Evolutionary conservation across 2,113 vertebrate species (phyloP).

Genomic region (Xiphias gladius): DNA sequence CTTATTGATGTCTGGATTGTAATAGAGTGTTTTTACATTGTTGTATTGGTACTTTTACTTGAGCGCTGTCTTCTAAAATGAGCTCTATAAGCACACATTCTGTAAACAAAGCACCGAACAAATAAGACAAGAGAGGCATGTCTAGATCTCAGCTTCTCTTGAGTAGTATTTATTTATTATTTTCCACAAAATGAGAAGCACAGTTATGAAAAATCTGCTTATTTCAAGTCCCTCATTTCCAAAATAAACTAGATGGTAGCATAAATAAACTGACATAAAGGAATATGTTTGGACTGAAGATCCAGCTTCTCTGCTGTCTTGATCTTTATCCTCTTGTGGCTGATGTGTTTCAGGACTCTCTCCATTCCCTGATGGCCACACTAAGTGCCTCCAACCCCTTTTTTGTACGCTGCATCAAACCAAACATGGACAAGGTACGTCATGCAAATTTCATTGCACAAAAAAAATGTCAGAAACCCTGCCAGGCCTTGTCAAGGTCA

Average conservation of each 20-base stretch:
- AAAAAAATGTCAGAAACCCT: conserved; percentile 45
- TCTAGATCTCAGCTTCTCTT: background rate
- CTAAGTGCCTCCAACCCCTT: conserved; percentile 93
- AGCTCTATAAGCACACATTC: background rate
- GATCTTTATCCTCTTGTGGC: conserved; percentile 28
- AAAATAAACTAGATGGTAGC: background rate
- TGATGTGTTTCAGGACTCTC: conserved; percentile 88
- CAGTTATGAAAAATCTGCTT: background rate
- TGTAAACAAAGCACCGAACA: no score
- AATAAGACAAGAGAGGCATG: no score
- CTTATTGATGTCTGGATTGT: background rate
- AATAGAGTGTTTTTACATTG: background rate
- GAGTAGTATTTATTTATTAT: background rate
- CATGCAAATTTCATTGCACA: conserved; percentile 54
- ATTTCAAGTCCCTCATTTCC: background rate
- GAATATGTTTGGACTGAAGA: background rate
- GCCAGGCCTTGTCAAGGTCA: conserved; percentile 70
- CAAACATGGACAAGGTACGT: conserved; percentile 92
- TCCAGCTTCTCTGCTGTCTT: background rate
- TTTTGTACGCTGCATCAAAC: conserved; percentile 96
- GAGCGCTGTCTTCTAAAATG: no score
- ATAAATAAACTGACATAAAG: background rate
- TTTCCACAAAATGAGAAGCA: background rate
- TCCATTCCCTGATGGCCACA: conserved; percentile 93
- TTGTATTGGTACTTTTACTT: background rate